These are phyloP conservation scores for Cetonia aurata DNA, from an alignment of 2,888 invertebrate species.

Conservation along the genomic window DNA sequence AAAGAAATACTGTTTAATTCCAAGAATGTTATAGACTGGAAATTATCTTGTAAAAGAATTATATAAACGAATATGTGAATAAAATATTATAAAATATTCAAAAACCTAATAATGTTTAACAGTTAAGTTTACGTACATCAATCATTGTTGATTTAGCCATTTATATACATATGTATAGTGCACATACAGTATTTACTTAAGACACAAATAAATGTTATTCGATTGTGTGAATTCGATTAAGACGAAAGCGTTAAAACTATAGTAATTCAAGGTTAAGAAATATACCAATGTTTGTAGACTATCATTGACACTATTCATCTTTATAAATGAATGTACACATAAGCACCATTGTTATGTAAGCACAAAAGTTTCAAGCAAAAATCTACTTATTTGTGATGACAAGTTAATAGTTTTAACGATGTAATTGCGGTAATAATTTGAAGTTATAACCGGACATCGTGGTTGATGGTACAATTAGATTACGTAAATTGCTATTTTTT, in stretches of 20 bases:
- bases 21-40: no score
- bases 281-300: background rate
- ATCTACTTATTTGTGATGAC: background rate
- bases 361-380: background rate
- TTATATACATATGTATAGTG: no score
- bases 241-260: conserved; percentile 8
- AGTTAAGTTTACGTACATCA: no score
- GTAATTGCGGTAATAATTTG: background rate
- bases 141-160: no score
- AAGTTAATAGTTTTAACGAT: background rate
- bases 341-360: background rate
- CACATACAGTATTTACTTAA: no score
- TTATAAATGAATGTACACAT: background rate
- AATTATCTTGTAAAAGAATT: no score
- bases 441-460: background rate
- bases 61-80: no score
- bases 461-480: conserved; percentile 3
- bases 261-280: conserved; percentile 4
- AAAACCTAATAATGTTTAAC: no score
- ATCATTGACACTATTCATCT: background rate
- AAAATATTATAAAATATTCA: no score
- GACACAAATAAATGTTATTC: background rate
- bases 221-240: conserved; percentile 5
- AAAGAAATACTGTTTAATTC: no score
- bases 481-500: conserved; percentile 18